phyloP scores from a whole-genome alignment of 2,888 invertebrate species.

The Epicampocera succincta region DNA sequence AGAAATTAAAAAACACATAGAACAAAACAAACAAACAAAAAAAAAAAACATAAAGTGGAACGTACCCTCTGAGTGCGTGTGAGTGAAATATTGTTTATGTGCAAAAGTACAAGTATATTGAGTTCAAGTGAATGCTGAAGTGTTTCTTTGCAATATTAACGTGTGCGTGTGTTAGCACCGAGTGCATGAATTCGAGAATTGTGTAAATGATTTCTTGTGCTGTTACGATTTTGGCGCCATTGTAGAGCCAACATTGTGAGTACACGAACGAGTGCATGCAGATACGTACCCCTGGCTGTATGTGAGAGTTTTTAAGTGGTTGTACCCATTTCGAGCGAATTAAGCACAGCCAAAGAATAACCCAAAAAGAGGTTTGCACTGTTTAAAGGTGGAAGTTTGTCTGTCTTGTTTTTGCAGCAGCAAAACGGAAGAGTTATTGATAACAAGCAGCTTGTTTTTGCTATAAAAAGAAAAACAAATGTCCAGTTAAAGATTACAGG shows the following conservation, averaged over 20 bases:
- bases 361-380: constrained; percentile 2
- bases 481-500: constrained; percentile 5
- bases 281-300: constrained; percentile 2
- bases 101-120: constrained; percentile 2
- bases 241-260: constrained; percentile 53
- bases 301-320: constrained; percentile 30
- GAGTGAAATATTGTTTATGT: constrained; percentile 34
- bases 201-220: constrained; percentile 32
- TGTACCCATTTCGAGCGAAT: constrained; percentile 40
- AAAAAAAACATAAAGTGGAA: constrained; percentile 9
- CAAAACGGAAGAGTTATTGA: not conserved
- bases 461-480: constrained; percentile 35
- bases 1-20: not conserved
- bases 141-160: constrained; percentile 36
- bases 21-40: not conserved
- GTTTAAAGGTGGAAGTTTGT: constrained; percentile 12
- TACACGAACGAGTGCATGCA: constrained; percentile 2
- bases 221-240: constrained; percentile 67
- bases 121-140: constrained; percentile 45
- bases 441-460: constrained; percentile 6
- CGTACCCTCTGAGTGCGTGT: constrained; percentile 24
- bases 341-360: constrained; percentile 17
- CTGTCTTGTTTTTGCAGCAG: not conserved
- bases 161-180: constrained; percentile 19
- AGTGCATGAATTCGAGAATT: constrained; percentile 30